Evolutionary conservation across 2,797 vertebrate species (phyloP).

Genomic region (Myotis vivesi): DNA sequence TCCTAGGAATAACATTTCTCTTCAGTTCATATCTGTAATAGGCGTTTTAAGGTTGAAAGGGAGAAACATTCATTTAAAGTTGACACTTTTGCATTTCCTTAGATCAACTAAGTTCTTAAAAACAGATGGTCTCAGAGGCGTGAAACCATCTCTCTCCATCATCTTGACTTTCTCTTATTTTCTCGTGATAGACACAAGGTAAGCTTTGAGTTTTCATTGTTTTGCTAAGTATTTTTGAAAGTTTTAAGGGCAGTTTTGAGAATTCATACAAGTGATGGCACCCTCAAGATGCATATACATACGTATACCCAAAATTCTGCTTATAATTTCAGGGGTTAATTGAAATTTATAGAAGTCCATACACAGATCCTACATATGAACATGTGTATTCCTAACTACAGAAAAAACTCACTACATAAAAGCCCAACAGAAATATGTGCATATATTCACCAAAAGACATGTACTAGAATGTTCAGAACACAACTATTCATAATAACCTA

Average conservation of each 20-base stretch:
- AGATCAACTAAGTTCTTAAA: constrained; percentile 24
- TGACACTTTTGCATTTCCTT: background rate
- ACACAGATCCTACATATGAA: background rate
- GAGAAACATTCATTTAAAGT: constrained; percentile 14
- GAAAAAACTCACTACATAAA: background rate
- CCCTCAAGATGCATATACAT: background rate
- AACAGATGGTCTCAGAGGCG: background rate
- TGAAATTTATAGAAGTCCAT: background rate
- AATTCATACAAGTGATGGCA: background rate
- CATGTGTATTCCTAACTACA: background rate
- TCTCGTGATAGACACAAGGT: background rate
- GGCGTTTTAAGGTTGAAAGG: background rate
- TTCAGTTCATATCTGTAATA: background rate
- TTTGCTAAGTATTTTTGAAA: background rate
- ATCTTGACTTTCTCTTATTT: background rate
- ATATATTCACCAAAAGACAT: background rate
- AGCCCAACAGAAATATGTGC: background rate
- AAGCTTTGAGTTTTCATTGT: background rate
- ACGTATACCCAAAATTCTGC: background rate
- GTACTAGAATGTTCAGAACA: background rate
- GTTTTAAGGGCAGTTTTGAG: background rate
- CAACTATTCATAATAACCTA: background rate
- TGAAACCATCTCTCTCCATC: background rate
- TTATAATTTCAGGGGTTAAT: background rate
- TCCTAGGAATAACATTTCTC: background rate